Percentiles rank a stretch among this genome's conserved stretches.
Evolutionary conservation across 2,888 invertebrate species (phyloP).

Genomic region (Venusia cambrica): DNA sequence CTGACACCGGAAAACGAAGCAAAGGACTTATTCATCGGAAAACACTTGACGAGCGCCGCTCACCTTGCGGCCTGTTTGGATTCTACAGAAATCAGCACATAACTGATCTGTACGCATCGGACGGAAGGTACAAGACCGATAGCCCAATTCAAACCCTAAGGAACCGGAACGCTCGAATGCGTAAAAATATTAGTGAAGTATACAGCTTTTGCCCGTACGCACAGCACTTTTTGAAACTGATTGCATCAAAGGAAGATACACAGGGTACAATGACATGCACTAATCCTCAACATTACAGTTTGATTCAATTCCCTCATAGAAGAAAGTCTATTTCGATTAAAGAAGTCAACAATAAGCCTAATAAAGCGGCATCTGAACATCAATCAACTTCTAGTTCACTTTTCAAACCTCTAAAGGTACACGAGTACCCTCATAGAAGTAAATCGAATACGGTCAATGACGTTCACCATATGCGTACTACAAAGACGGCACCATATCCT

Average conservation of each 20-base stretch:
- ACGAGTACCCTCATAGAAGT: no score
- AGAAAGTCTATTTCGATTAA: no score
- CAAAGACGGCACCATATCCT: neutral
- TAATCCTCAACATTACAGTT: slow-evolving; percentile 13
- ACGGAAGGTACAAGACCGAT: slow-evolving; percentile 17
- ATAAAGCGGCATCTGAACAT: slow-evolving; percentile 1
- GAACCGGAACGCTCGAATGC: slow-evolving; percentile 7
- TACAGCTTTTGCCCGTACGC: slow-evolving; percentile 1
- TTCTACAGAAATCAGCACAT: slow-evolving; percentile 27
- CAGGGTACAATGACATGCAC: slow-evolving; percentile 1
- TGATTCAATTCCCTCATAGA: slow-evolving; percentile 13
- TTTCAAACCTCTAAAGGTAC: neutral
- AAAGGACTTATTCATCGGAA: slow-evolving; percentile 4
- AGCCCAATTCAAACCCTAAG: slow-evolving; percentile 22
- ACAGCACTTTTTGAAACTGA: slow-evolving; percentile 9
- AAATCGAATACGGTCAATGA: no score
- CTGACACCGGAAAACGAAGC: slow-evolving; percentile 1
- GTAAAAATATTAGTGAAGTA: slow-evolving; percentile 2
- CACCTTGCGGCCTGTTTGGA: slow-evolving; percentile 30
- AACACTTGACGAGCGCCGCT: slow-evolving; percentile 1
- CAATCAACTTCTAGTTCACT: neutral
- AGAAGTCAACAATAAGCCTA: no score
- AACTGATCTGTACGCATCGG: slow-evolving; percentile 17
- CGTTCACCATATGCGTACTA: no score
- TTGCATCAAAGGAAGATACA: slow-evolving; percentile 1